phyloP scores from a whole-genome alignment of 2,888 invertebrate genomes.

The Punctoribates punctum region DNA sequence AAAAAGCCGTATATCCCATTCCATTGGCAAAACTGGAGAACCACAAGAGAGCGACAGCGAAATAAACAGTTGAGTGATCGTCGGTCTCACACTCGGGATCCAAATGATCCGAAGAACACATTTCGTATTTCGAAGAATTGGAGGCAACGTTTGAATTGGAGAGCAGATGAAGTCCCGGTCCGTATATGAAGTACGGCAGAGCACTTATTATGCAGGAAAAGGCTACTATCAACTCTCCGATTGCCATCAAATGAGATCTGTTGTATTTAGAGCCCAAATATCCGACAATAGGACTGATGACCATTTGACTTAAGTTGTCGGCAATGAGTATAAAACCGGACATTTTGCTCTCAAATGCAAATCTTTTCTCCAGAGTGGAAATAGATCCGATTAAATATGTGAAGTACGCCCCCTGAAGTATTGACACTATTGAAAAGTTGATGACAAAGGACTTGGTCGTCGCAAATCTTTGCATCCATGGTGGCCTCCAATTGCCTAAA shows the following conservation, averaged over 20 bases:
- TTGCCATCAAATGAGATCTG: slow-evolving; percentile 44
- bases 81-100: slow-evolving; percentile 14
- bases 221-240: slow-evolving; percentile 44
- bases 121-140: slow-evolving; percentile 32
- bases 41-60: slow-evolving; percentile 37
- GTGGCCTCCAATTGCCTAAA: slow-evolving; percentile 43
- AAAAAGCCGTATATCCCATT: slow-evolving; percentile 44
- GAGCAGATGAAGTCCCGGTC: slow-evolving; percentile 38
- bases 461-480: slow-evolving; percentile 44
- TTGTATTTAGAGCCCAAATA: slow-evolving; percentile 43
- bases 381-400: slow-evolving; percentile 44
- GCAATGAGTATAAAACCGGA: slow-evolving; percentile 45
- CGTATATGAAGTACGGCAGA: slow-evolving; percentile 45
- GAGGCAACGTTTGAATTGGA: slow-evolving; percentile 28
- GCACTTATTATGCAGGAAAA: slow-evolving; percentile 43
- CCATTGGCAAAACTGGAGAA: slow-evolving; percentile 41
- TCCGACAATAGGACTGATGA: slow-evolving; percentile 45
- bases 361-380: slow-evolving; percentile 46
- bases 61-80: slow-evolving; percentile 34
- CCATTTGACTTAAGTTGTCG: slow-evolving; percentile 45
- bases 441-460: slow-evolving; percentile 39
- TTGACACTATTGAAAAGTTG: slow-evolving; percentile 43
- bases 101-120: not conserved
- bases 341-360: slow-evolving; percentile 43
- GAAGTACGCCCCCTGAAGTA: slow-evolving; percentile 45